Percentiles rank a stretch among this genome's conserved stretches.
These are phyloP conservation scores for Tinamus major DNA, from an alignment of 2,797 vertebrate genomes.

Conservation along the genomic window DNA sequence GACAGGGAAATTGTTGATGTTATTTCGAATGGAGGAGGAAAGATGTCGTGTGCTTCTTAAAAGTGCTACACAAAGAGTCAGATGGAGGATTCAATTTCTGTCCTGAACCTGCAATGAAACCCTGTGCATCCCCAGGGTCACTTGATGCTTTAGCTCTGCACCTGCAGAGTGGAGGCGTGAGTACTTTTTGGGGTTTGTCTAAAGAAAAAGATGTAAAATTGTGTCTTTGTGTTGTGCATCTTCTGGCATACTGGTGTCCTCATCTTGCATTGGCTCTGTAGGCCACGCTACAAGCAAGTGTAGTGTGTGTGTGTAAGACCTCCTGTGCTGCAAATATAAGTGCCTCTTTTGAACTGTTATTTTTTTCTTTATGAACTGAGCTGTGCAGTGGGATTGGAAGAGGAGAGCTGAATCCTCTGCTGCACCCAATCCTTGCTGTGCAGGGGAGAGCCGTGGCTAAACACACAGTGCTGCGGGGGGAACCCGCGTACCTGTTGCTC, in stretches of 20 bases:
- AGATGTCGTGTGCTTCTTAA: background rate
- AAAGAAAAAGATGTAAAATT: background rate
- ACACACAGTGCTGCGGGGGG: background rate
- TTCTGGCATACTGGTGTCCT: background rate
- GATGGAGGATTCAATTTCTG: background rate
- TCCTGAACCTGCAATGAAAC: background rate
- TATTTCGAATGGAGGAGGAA: background rate
- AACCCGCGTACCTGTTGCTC: background rate
- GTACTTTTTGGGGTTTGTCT: background rate
- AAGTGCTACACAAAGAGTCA: background rate
- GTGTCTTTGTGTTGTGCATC: background rate
- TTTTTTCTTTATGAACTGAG: background rate
- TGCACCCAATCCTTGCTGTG: background rate
- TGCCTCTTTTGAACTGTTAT: background rate
- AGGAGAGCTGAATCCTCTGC: background rate
- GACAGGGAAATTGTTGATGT: background rate
- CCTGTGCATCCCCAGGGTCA: background rate
- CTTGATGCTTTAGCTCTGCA: background rate
- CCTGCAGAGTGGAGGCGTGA: background rate
- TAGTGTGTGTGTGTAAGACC: background rate
- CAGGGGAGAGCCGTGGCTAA: background rate
- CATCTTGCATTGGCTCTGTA: background rate
- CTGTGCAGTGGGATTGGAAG: background rate
- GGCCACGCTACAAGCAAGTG: background rate
- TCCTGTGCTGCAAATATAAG: background rate